phyloP scores from a whole-genome alignment of 1,140 invertebrate genomes.

The Meloidogyne exigua region DNA sequence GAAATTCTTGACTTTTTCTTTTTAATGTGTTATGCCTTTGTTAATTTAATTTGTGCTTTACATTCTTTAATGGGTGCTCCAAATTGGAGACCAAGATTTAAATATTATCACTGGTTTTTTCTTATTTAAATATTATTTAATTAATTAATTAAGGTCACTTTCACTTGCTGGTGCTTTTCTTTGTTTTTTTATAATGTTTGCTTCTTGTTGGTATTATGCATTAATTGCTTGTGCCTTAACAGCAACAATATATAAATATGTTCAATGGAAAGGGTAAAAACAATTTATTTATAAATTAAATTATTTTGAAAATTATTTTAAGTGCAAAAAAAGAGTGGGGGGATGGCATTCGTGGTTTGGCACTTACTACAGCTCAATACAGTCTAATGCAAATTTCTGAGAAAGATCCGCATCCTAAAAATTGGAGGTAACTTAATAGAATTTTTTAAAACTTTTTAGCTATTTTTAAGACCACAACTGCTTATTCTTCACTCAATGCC shows the following conservation, averaged over 20 bases:
- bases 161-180: conserved; percentile 86
- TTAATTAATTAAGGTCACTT: conserved; percentile 68
- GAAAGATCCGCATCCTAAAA: conserved; percentile 61
- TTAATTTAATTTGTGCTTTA: conserved; percentile 94
- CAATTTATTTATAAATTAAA: conserved; percentile 7
- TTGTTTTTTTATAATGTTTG: conserved; percentile 98
- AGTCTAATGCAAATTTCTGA: conserved; percentile 71
- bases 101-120: conserved; percentile 90
- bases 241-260: conserved; percentile 91
- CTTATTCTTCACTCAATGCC: conserved; percentile 57
- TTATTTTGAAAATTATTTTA: too few species aligned
- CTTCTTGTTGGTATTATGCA: conserved; percentile 98
- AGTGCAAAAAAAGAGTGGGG: conserved; percentile 99
- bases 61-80: conserved; percentile 88
- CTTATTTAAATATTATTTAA: neutral
- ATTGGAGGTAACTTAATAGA: conserved; percentile 53
- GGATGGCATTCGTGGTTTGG: conserved; percentile 93
- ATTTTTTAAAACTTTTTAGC: neutral
- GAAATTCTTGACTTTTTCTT: conserved; percentile 74
- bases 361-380: conserved; percentile 90
- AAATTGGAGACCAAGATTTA: conserved; percentile 96
- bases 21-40: conserved; percentile 99
- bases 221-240: conserved; percentile 86
- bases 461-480: conserved; percentile 46
- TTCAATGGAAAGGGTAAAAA: conserved; percentile 92